These are phyloP conservation scores for Eupithecia subumbrata DNA, from an alignment of 2,888 invertebrate species.

Conservation along the genomic window DNA sequence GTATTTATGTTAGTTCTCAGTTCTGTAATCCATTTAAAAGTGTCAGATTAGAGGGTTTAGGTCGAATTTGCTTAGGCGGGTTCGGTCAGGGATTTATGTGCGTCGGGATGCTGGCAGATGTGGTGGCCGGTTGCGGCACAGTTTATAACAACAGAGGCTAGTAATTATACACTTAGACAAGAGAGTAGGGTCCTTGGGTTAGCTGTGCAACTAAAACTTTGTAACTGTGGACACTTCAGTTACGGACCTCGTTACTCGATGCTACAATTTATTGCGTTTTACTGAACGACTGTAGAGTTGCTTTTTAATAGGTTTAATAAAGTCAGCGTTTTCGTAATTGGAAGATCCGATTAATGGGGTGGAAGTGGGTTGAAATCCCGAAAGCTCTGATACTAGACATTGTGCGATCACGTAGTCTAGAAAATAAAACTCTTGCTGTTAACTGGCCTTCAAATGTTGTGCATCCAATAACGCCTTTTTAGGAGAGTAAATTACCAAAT, in stretches of 20 bases:
- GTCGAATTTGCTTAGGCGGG: constrained; percentile 71
- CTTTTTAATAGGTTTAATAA: constrained; percentile 5
- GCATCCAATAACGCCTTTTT: not conserved
- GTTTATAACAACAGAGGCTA: constrained; percentile 75
- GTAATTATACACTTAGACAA: constrained; percentile 74
- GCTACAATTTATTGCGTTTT: constrained; percentile 24
- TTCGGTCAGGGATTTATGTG: constrained; percentile 73
- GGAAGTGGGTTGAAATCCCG: not conserved
- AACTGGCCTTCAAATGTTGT: not conserved
- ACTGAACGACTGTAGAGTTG: not conserved
- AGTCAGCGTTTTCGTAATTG: constrained; percentile 1
- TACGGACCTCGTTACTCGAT: constrained; percentile 27
- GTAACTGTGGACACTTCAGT: constrained; percentile 20
- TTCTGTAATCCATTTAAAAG: constrained; percentile 72
- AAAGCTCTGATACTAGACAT: not conserved
- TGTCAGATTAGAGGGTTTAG: constrained; percentile 71
- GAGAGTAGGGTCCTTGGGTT: constrained; percentile 52
- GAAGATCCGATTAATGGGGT: not conserved
- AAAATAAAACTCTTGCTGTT: not conserved
- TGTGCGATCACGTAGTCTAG: not conserved
- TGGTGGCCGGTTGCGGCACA: constrained; percentile 65
- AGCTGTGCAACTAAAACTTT: constrained; percentile 27
- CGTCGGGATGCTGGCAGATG: constrained; percentile 60
- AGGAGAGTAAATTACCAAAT: not conserved
- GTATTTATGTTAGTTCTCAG: constrained; percentile 58